These are phyloP conservation scores for Ispidina picta DNA, from an alignment of 2,797 vertebrate species.

Conservation along the genomic window DNA sequence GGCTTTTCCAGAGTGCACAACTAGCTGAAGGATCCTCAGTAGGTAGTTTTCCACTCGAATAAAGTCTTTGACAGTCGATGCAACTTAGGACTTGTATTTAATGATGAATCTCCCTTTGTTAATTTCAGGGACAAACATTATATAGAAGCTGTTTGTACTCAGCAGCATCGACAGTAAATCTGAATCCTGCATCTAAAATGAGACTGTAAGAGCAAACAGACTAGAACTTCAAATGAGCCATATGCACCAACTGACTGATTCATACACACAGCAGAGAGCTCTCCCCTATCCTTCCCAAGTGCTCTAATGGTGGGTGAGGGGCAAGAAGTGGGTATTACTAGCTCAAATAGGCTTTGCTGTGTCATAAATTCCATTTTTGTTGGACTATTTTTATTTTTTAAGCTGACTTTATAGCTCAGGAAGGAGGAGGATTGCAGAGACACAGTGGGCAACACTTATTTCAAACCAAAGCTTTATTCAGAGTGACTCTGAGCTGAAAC, in stretches of 20 bases:
- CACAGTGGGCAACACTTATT: neutral
- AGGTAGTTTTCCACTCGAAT: neutral
- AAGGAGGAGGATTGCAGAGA: neutral
- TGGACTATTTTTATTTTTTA: neutral
- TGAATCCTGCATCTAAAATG: neutral
- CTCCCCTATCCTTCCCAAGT: neutral
- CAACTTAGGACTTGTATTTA: neutral
- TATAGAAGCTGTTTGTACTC: neutral
- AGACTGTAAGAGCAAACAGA: neutral
- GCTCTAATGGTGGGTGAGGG: neutral
- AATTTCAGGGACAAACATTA: neutral
- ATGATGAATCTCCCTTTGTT: neutral
- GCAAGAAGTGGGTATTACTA: neutral
- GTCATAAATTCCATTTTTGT: neutral
- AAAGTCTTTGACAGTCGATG: neutral
- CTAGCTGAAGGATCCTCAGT: neutral
- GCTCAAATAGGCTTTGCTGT: neutral
- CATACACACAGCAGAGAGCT: neutral
- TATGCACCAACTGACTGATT: neutral
- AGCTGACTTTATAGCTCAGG: neutral
- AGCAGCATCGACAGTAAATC: neutral
- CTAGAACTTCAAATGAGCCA: neutral
- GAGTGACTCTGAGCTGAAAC: neutral
- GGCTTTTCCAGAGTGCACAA: neutral
- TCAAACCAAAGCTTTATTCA: neutral